Evolutionary conservation across 2,888 invertebrate species (phyloP), one percentile per base, ranked within the genome.

Genomic region (Heliconius hortense): DNA sequence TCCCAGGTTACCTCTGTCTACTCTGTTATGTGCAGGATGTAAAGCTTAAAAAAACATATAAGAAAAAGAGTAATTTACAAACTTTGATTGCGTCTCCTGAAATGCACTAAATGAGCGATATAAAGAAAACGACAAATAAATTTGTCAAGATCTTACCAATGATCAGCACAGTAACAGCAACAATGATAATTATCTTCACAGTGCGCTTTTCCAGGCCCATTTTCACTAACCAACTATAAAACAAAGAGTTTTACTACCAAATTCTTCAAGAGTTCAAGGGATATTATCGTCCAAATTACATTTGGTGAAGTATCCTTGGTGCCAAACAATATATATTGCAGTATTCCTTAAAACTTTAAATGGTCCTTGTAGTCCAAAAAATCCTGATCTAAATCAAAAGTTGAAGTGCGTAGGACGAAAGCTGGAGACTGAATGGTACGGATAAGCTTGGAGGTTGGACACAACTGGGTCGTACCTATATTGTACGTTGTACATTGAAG

Each of bases 131-230:
- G 48, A 68, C 8, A 68, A 73, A 72, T 71, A 63, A 74, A 48
- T 18, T 5, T 48, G 18, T 69, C 72, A 83, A 39, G 60, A 13
- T 71, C 93, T 92, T 78, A 93, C 93, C 91, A 5, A 94, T 82
- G 24, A 91, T 82, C 11, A 93, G 82, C 3, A 93, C 78, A 1
- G 85, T 82, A n/a, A 89, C 87, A 26, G 85, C 77, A 3, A 91
- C 89, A 24, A 90, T 87, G 72, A 87, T 83, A 56, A 93, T 88
- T 60, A 93, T 92, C 81, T 92, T 93, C 76, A 93, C 82, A 4
- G 93, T 93, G 4, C 89, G 82, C 73, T 92, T 93, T 76, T 94
- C 93, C 70, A 92, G 82, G 7, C 90, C 92, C 93, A 93, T 93
- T 76, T 35, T 72, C 80, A 83, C 82, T 78, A 79, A 73, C 53